These are phyloP conservation scores for Synanthedon tipuliformis DNA, from an alignment of 2,888 invertebrate genomes.

Conservation along the genomic window DNA sequence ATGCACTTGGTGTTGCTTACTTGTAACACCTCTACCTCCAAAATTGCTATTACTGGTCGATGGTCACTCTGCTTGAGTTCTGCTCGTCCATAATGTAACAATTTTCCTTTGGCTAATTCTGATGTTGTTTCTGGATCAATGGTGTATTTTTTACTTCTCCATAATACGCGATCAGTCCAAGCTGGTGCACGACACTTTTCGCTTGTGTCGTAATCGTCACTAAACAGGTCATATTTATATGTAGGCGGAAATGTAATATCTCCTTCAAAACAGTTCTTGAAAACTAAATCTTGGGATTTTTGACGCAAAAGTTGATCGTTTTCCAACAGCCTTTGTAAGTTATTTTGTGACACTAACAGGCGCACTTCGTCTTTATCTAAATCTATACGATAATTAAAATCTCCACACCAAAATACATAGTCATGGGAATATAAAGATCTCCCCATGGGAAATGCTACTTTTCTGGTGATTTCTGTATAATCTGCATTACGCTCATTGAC, in stretches of 20 bases:
- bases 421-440: constrained; percentile 94
- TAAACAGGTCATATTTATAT: constrained; percentile 98
- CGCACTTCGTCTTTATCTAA: constrained; percentile 95
- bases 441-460: constrained; percentile 92
- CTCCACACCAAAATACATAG: constrained; percentile 99
- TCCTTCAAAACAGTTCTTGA: constrained; percentile 94
- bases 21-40: constrained; percentile 87
- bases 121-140: constrained; percentile 75
- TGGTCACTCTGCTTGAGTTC: constrained; percentile 98
- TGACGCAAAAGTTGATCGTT: constrained; percentile 90
- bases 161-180: constrained; percentile 98
- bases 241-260: constrained; percentile 93
- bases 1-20: constrained; percentile 83
- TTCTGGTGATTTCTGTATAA: constrained; percentile 94
- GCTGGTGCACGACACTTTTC: constrained; percentile 97
- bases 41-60: constrained; percentile 92
- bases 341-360: constrained; percentile 80
- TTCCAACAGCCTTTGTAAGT: constrained; percentile 80
- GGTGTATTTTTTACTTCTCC: constrained; percentile 84
- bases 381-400: constrained; percentile 98
- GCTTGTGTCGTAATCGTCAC: constrained; percentile 98
- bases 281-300: constrained; percentile 84
- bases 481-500: constrained; percentile 95
- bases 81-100: constrained; percentile 91
- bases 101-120: constrained; percentile 81